Evolutionary conservation across 2,113 vertebrate genomes (phyloP), one percentile per base, ranked within the genome.

Genomic region (Notiomystis cincta): DNA sequence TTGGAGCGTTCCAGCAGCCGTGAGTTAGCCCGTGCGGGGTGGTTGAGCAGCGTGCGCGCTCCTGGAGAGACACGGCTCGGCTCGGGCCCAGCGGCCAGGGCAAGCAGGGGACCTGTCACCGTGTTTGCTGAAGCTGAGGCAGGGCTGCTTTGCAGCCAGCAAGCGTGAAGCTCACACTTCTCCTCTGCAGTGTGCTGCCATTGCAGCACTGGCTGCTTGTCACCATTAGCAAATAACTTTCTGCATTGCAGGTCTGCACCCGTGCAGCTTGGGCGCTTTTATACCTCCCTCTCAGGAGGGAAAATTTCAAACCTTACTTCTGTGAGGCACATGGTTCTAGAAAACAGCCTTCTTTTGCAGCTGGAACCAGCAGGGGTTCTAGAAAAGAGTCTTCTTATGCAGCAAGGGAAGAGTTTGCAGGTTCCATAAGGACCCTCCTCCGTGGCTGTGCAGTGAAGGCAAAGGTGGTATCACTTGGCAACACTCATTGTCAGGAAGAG

Each of bases 61-160:
- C n/a, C n/a, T n/a, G n/a, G n/a, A n/a, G n/a, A n/a, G n/a, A n/a
- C n/a, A n/a, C n/a, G n/a, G n/a, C n/a, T n/a, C n/a, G n/a, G n/a
- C n/a, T n/a, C n/a, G n/a, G n/a, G n/a, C n/a, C n/a, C n/a, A n/a
- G n/a, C n/a, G n/a, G n/a, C n/a, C n/a, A n/a, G n/a, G 47, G 77
- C 30, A 54, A 51, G 70, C 79, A 92, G 42, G 48, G 45, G 88
- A 85, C 95, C 93, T 93, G 90, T 90, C 66, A 65, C 13, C 53
- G 88, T 61, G 2, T 76, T 85, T 82, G n/a, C 90, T 91, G 54
- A 60, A 67, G 65, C 66, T 85, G 78, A 82, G 86, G 45, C 54
- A 23, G 66, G 82, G 75, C 70, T 81, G 62, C 90, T 92, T 93
- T 93, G 67, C 90, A 92, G 75, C 45, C 82, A 90, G 90, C 48